Conservation (phyloP, 2,797 vertebrate species). For the Thaleichthys pacificus region DNA sequence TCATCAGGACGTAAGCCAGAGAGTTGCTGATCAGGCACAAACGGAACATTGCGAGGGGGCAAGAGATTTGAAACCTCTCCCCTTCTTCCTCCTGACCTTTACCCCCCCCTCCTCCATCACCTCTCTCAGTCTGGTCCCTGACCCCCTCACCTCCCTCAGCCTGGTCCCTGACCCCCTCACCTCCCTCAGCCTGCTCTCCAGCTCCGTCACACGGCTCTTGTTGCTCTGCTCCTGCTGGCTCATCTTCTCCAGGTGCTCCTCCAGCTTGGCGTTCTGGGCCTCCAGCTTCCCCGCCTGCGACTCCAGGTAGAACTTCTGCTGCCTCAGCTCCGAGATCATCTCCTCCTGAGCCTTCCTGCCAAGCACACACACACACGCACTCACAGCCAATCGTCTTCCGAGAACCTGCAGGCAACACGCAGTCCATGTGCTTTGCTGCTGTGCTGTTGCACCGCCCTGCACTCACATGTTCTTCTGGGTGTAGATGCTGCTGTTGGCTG, state of each 20-base stretch:
- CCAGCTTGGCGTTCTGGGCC: slow-evolving; percentile 83
- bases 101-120: no score
- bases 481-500: slow-evolving; percentile 97
- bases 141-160: no score
- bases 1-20: neutral
- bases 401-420: no score
- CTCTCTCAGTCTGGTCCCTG: no score
- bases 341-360: slow-evolving; percentile 91
- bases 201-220: slow-evolving; percentile 76
- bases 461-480: slow-evolving; percentile 99
- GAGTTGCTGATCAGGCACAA: neutral
- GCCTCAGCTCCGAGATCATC: slow-evolving; percentile 90
- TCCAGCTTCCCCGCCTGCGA: slow-evolving; percentile 72
- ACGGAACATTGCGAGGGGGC: neutral
- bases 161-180: slow-evolving; percentile 32
- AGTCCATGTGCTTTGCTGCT: neutral
- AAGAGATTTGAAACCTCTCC: slow-evolving; percentile 3
- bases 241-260: slow-evolving; percentile 89
- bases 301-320: slow-evolving; percentile 87
- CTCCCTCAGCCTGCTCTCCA: slow-evolving; percentile 60
- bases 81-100: neutral
- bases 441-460: neutral
- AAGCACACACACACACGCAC: neutral
- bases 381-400: neutral
- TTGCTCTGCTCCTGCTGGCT: slow-evolving; percentile 86